phyloP scores from a whole-genome alignment of 2,797 vertebrate species.

The Acomys russatus region DNA sequence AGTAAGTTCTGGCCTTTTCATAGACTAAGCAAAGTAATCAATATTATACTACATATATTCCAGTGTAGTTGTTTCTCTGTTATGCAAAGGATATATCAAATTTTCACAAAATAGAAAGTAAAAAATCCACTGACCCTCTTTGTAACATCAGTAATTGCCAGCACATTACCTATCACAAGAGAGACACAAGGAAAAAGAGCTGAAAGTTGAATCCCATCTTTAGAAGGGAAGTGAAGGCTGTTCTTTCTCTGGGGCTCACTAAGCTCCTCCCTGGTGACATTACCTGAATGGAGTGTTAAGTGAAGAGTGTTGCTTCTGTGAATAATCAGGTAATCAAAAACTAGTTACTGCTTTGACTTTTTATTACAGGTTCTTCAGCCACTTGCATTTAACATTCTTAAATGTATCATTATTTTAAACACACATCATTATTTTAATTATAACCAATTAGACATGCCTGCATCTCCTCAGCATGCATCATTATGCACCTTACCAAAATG shows the following conservation, averaged over 20 bases:
- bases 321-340: slow-evolving; percentile 85
- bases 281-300: slow-evolving; percentile 66
- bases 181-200: neutral
- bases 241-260: neutral
- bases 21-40: slow-evolving; percentile 20
- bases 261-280: slow-evolving; percentile 18
- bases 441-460: slow-evolving; percentile 83
- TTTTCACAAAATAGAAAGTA: neutral
- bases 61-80: neutral
- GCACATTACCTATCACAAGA: neutral
- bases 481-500: slow-evolving; percentile 83
- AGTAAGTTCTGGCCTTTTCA: neutral
- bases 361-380: slow-evolving; percentile 81
- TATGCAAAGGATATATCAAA: slow-evolving; percentile 33
- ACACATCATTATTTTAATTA: slow-evolving; percentile 86
- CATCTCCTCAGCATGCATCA: slow-evolving; percentile 81
- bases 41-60: neutral
- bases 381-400: slow-evolving; percentile 80
- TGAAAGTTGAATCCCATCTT: neutral
- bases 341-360: slow-evolving; percentile 82
- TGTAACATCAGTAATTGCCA: neutral
- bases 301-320: slow-evolving; percentile 69
- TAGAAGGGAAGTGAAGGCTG: neutral
- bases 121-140: neutral
- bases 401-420: slow-evolving; percentile 86